Conservation (phyloP, 2,113 vertebrate genomes). For the Tringa solitaria region DNA sequence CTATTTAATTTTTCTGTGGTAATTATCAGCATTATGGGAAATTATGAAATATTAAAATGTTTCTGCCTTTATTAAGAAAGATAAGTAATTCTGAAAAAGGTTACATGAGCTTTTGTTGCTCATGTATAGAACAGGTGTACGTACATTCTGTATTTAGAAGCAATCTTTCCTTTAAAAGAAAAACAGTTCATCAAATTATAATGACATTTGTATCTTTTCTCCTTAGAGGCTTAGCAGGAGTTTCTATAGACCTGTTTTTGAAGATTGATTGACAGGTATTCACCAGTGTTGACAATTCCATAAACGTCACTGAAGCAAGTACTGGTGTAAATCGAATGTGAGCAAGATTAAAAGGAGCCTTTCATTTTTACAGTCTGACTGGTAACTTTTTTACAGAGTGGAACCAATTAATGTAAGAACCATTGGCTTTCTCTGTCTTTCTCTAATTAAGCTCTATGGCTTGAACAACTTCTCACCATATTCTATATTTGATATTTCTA, state of each 20-base stretch:
- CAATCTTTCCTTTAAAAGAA: background rate
- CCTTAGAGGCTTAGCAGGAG: background rate
- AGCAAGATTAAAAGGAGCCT: background rate
- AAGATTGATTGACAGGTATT: background rate
- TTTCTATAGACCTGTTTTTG: background rate
- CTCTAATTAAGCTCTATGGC: background rate
- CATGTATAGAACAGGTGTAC: background rate
- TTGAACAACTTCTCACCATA: background rate
- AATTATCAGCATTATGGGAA: background rate
- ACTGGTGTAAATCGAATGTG: background rate
- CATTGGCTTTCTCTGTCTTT: background rate
- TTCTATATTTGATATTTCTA: background rate
- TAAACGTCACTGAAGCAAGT: background rate
- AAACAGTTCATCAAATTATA: background rate
- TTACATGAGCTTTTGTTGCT: background rate
- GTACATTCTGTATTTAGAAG: background rate
- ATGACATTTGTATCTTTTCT: background rate
- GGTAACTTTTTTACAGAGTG: background rate
- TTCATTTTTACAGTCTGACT: background rate
- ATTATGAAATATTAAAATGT: background rate
- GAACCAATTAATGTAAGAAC: background rate
- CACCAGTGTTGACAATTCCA: background rate
- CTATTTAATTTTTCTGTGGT: background rate
- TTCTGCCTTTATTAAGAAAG: background rate
- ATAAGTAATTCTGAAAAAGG: background rate